Conservation (phyloP, 2,113 vertebrate genomes). For the Anoura caudifer region DNA sequence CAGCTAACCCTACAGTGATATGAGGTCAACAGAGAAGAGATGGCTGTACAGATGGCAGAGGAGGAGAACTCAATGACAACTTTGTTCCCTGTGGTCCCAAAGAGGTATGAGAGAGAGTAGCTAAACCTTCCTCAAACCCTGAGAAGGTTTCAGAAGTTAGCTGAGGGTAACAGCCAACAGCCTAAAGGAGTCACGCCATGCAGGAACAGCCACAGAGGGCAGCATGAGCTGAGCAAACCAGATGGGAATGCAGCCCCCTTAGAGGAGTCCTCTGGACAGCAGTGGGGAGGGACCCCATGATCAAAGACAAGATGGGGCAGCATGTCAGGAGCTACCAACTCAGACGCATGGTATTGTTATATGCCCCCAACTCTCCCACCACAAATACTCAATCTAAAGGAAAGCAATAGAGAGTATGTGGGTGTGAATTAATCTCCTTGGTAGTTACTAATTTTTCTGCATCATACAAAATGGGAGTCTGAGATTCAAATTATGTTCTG, state of each 20-base stretch:
- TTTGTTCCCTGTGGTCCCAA: neutral
- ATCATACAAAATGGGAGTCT: neutral
- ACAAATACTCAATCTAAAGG: neutral
- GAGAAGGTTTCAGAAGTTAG: neutral
- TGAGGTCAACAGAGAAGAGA: neutral
- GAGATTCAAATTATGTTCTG: slow-evolving; percentile 24
- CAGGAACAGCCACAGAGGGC: neutral
- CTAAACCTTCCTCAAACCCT: neutral
- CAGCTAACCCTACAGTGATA: neutral
- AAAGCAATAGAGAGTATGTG: neutral
- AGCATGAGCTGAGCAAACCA: neutral
- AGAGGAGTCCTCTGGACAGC: neutral
- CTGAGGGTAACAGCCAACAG: neutral
- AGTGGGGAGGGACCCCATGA: neutral
- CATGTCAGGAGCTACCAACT: neutral
- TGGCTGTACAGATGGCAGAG: neutral
- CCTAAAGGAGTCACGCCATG: neutral
- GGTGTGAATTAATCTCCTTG: neutral
- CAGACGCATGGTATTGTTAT: neutral
- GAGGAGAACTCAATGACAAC: neutral
- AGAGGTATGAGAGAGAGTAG: neutral
- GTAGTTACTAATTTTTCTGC: neutral
- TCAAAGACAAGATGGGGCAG: neutral
- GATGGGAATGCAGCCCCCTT: neutral
- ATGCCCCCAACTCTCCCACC: neutral